Base-by-base conservation (phyloP, 2,113 vertebrate species). In the Loxodonta africana region DNA sequence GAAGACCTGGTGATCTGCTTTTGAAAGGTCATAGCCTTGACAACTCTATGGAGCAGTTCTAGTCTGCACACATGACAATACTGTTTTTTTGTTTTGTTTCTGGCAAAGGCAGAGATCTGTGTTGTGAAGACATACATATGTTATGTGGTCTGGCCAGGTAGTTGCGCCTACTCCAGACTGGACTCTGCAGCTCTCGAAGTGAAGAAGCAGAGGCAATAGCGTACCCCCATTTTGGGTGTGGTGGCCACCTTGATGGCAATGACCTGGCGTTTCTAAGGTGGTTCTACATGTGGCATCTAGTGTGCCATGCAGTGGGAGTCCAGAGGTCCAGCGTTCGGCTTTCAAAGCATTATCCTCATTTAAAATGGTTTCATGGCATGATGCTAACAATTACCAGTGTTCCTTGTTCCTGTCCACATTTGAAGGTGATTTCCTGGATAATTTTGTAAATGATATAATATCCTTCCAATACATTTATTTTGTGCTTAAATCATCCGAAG, bases 91-190 rank as follows among this genome's bases (percentile, higher is more conserved):
- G 11, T 12, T 12, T 57, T 57, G 53, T 57, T 62, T 21, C 5
- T 5, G 60, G 21, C 25, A 51, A 90, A 90, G 28, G 15, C 18
- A 48, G 12, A 67, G 44, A 18, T 62, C 51, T 91, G 62, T 23
- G 33, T 25, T 21, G 28, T 6, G 53, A 44, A 2, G 12, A 2
- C 1, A 14, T 46, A 23, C 33, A 2, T 1, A 2, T 8, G 7
- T 46, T 41, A 7, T 2, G 26, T n/a, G 17, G 44, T 44, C n/a
- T 80, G 33, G 46, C 8, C 30, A 25, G 23, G 8, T 8, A 37
- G 28, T 3, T 1, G 0, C 6, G 48, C 46, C 6, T 28, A 8
- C 18, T 65, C 12, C 7, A 65, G 21, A 60, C 1, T 9, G n/a
- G 2, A 18, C 2, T 57, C 8, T 21, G 23, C 46, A n/a, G 18